phyloP scores from a whole-genome alignment of 2,888 invertebrate species.

The Galerucella nymphaeae region DNA sequence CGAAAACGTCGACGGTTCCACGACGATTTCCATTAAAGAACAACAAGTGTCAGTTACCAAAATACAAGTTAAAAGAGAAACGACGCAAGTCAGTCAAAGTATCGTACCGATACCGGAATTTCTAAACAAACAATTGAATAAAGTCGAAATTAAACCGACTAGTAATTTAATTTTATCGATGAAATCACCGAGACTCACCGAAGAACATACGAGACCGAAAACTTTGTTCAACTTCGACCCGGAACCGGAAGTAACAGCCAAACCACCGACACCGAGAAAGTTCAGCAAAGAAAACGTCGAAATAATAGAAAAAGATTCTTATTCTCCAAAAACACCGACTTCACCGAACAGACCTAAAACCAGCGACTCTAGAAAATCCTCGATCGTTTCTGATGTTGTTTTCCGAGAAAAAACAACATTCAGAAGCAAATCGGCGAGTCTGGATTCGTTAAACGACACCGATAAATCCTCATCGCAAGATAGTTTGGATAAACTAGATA shows the following conservation, averaged over 20 bases:
- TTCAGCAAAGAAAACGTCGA: slow-evolving; percentile 60
- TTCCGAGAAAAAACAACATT: slow-evolving; percentile 58
- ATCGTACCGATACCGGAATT: slow-evolving; percentile 68
- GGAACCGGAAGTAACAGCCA: slow-evolving; percentile 40
- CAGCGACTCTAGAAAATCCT: slow-evolving; percentile 53
- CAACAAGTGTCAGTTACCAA: slow-evolving; percentile 69
- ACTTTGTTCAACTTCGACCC: slow-evolving; percentile 50
- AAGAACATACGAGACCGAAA: slow-evolving; percentile 54
- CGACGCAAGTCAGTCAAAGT: slow-evolving; percentile 62
- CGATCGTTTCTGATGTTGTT: slow-evolving; percentile 49
- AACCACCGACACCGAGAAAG: slow-evolving; percentile 50
- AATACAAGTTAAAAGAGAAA: slow-evolving; percentile 70
- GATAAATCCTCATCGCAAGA: slow-evolving; percentile 54
- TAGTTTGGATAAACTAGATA: slow-evolving; percentile 55
- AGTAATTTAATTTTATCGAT: slow-evolving; percentile 75
- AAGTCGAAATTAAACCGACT: slow-evolving; percentile 73
- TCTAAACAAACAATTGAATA: slow-evolving; percentile 76
- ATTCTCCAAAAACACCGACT: slow-evolving; percentile 39
- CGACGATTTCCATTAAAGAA: slow-evolving; percentile 54
- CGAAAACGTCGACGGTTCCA: slow-evolving; percentile 47
- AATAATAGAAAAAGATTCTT: slow-evolving; percentile 60
- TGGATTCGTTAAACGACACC: slow-evolving; percentile 63
- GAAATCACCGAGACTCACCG: slow-evolving; percentile 63
- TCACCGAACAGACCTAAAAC: slow-evolving; percentile 50
- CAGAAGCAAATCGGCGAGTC: slow-evolving; percentile 68